Evolutionary conservation across 1,140 invertebrate genomes (phyloP), one percentile per base, ranked within the genome.

Genomic region (Ceratosolen solmsi): DNA sequence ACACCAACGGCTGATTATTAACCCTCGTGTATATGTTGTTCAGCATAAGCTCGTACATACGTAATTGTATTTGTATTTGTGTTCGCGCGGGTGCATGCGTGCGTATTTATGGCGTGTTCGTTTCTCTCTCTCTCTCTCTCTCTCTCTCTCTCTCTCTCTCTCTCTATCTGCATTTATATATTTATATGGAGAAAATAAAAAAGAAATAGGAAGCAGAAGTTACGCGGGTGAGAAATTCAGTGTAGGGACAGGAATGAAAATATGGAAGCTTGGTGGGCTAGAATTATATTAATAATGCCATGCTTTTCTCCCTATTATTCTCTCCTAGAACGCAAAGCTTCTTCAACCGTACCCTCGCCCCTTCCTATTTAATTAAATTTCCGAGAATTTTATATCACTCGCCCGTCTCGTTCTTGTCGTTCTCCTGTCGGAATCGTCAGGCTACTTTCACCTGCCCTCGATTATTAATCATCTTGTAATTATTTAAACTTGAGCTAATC

Each of bases 281-380:
- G 86, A 87, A 89, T 88, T 86, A 88, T 89, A 89, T 89, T 89
- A 89, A 89, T 89, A 89, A 88, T 83, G 81, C n/a, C 78, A 71
- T 70, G 74, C 78, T 82, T 85, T 84, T 54, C 79, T 82, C 83
- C 80, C 83, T 83, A 65, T 83, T 82, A 71, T 81, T 81, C 51
- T 83, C 63, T 79, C 75, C 73, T 70, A 60, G 51, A 84, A 56
- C 70, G 80, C 49, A 70, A 33, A 84, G 22, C 15, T 41, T 41
- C 54, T 27, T 75, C 56, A 27, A 58, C 30, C 41, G n/a, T 17
- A 30, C 22, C 76, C 49, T 73, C 82, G 58, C 77, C 77, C 83
- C 80, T 80, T 75, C 80, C 75, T 82, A 82, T 87, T 89, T 89
- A 89, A 89, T 89, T 89, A 89, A 89, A 89, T 87, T 86, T 89